phyloP scores from a whole-genome alignment of 2,797 vertebrate species.

The Xiphophorus birchmanni region DNA sequence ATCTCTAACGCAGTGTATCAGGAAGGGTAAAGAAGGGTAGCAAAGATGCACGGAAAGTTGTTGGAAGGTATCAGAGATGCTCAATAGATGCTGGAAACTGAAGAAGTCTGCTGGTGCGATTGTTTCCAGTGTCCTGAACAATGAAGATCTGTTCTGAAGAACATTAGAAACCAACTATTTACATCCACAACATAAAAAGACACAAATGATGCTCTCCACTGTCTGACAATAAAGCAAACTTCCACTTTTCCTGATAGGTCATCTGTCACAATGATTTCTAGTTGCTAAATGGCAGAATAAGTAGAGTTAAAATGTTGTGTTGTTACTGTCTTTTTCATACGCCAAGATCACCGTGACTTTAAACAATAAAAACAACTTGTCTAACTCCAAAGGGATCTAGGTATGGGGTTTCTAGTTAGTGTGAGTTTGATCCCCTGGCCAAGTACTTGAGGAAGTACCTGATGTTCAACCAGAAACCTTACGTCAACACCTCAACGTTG shows the following conservation, averaged over 20 bases:
- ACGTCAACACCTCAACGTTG: constrained; percentile 43
- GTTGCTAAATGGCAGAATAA: background rate
- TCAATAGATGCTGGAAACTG: constrained; percentile 66
- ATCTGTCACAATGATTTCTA: background rate
- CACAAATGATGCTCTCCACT: background rate
- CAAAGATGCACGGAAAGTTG: constrained; percentile 18
- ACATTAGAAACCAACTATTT: background rate
- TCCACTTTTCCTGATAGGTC: background rate
- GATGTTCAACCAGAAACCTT: constrained; percentile 32
- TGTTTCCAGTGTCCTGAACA: constrained; percentile 12
- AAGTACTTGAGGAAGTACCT: background rate
- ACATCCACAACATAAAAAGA: background rate
- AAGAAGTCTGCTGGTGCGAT: constrained; percentile 51
- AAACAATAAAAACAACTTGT: background rate
- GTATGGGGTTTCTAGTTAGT: background rate
- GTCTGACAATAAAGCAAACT: background rate
- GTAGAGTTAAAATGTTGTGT: background rate
- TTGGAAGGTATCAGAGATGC: constrained; percentile 56
- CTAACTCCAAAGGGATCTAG: too few relatives aligned
- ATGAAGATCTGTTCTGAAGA: background rate
- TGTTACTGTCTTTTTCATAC: background rate
- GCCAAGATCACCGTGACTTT: background rate
- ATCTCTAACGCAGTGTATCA: background rate
- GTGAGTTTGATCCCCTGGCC: background rate
- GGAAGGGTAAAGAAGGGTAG: background rate